phyloP scores from a whole-genome alignment of 2,113 vertebrate genomes.

The Oceanodroma tethys region DNA sequence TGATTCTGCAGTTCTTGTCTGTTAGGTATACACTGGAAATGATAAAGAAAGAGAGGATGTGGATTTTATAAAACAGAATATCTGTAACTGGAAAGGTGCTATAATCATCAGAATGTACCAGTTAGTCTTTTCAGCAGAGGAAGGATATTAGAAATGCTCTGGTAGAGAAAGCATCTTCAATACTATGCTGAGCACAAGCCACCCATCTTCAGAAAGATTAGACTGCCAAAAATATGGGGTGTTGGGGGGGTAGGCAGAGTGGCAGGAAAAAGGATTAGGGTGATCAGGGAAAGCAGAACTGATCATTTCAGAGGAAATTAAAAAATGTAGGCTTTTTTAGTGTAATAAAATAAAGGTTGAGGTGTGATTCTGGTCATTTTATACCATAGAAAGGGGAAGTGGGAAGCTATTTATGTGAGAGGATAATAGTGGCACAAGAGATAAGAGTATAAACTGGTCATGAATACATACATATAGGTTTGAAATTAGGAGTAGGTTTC shows the following conservation, averaged over 20 bases:
- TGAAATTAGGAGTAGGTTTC: background rate
- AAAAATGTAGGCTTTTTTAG: background rate
- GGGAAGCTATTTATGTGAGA: background rate
- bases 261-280: background rate
- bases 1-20: background rate
- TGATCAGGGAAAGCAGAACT: background rate
- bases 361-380: background rate
- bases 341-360: background rate
- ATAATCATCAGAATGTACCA: background rate
- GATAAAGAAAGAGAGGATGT: background rate
- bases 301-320: background rate
- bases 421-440: background rate
- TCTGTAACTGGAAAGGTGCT: background rate
- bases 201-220: background rate
- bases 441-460: background rate
- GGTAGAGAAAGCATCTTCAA: background rate
- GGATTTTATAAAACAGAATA: background rate
- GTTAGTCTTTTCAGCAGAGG: background rate
- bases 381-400: background rate
- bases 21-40: background rate
- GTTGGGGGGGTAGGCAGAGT: too few species aligned
- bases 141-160: background rate
- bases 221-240: background rate
- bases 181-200: rapidly evolving
- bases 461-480: background rate